phyloP scores from a whole-genome alignment of 2,113 vertebrate species.

The Ceuthmochares aereus region DNA sequence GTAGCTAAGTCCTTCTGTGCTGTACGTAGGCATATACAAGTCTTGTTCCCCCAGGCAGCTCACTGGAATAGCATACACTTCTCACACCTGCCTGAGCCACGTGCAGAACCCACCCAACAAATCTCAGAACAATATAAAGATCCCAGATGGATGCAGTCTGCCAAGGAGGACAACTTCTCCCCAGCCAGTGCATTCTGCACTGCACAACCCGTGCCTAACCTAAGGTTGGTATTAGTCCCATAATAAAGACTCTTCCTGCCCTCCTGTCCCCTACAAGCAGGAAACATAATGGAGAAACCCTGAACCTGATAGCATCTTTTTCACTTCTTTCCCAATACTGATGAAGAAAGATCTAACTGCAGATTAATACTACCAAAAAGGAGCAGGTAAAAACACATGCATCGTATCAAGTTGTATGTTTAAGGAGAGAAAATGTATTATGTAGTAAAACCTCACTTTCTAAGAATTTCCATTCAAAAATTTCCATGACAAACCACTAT shows the following conservation, averaged over 20 bases:
- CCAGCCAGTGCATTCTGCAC: background rate
- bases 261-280: background rate
- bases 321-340: background rate
- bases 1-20: background rate
- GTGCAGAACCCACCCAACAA: background rate
- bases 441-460: background rate
- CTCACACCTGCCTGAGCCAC: background rate
- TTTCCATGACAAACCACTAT: conserved; percentile 24
- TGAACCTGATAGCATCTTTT: background rate
- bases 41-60: background rate
- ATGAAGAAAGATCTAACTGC: background rate
- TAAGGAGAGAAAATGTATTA: background rate
- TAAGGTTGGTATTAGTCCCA: background rate
- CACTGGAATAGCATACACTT: background rate
- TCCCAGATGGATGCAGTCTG: background rate
- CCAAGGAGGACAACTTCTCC: background rate
- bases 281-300: background rate
- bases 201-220: background rate
- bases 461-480: conserved; percentile 17
- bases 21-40: background rate
- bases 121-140: background rate
- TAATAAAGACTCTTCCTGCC: background rate
- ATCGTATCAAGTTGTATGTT: background rate
- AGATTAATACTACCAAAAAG: background rate
- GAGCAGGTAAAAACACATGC: background rate